Conservation (phyloP, 2,797 vertebrate species). For the Muscicapa striata region DNA sequence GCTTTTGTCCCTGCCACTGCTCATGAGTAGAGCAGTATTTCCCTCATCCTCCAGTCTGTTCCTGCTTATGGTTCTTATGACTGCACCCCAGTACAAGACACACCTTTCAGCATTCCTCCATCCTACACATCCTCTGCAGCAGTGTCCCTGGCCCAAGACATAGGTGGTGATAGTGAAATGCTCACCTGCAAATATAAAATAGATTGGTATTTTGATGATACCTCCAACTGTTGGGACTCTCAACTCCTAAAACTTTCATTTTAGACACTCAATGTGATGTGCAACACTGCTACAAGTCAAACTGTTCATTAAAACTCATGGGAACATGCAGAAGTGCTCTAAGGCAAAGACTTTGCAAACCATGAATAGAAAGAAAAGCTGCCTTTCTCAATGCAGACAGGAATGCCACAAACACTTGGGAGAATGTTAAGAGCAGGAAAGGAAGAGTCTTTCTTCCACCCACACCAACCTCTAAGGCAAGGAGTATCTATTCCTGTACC, state of each 20-base stretch:
- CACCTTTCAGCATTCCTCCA: neutral
- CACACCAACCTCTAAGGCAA: neutral
- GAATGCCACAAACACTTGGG: neutral
- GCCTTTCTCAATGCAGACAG: neutral
- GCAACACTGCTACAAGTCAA: neutral
- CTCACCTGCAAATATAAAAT: neutral
- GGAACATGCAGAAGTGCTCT: neutral
- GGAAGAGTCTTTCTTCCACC: neutral
- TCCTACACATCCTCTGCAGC: neutral
- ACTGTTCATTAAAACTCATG: neutral
- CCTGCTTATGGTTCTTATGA: neutral
- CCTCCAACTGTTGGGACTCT: neutral
- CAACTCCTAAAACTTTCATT: neutral
- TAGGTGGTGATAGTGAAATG: rapidly evolving
- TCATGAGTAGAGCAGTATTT: neutral
- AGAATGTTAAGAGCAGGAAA: neutral
- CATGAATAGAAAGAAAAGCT: neutral
- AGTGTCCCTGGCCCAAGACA: neutral
- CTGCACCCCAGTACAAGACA: neutral
- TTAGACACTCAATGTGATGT: neutral
- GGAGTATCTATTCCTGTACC: neutral
- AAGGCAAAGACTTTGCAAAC: neutral
- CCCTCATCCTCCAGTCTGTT: neutral
- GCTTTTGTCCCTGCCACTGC: neutral
- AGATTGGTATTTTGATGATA: rapidly evolving